Conservation (phyloP, 2,797 vertebrate species). For the Gadopsis bispinosus region DNA sequence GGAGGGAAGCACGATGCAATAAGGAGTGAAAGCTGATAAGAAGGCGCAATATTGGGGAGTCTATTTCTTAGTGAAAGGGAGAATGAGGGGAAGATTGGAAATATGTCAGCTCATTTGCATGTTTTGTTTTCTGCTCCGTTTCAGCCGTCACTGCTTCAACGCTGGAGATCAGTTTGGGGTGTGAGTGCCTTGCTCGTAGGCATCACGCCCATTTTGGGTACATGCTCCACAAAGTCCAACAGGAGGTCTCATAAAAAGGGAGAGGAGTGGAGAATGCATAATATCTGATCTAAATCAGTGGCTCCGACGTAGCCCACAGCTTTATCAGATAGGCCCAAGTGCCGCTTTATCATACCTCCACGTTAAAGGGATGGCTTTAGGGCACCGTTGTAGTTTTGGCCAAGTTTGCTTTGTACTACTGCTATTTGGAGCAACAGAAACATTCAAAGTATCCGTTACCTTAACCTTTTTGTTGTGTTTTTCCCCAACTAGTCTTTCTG, state of each 20-base stretch:
- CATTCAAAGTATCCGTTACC: too few relatives aligned
- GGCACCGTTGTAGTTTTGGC: too few relatives aligned
- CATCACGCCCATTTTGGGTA: not conserved
- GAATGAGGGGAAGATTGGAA: constrained; percentile 21
- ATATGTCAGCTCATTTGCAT: constrained; percentile 6
- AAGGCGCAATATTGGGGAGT: constrained; percentile 14
- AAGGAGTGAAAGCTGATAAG: constrained; percentile 47
- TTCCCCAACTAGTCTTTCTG: too few relatives aligned
- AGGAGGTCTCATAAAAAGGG: not conserved
- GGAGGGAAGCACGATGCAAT: constrained; percentile 5
- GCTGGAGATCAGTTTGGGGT: not conserved
- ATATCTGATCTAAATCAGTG: not conserved
- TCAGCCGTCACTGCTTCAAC: not conserved
- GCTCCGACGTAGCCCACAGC: too few relatives aligned
- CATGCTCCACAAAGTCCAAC: not conserved
- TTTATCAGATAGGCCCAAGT: too few relatives aligned
- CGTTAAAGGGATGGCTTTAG: too few relatives aligned
- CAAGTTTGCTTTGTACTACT: too few relatives aligned
- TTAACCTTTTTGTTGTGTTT: too few relatives aligned
- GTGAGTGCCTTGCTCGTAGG: not conserved
- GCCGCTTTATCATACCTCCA: too few relatives aligned
- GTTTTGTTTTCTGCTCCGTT: not conserved
- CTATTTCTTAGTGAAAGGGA: not conserved
- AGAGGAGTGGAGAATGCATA: not conserved
- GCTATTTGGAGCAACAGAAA: too few relatives aligned